A percentile compares a stretch with the other conserved stretches of the same genome.
These are phyloP conservation scores for Taenioides sp. DNA, from an alignment of 2,797 vertebrate species.

Conservation along the genomic window DNA sequence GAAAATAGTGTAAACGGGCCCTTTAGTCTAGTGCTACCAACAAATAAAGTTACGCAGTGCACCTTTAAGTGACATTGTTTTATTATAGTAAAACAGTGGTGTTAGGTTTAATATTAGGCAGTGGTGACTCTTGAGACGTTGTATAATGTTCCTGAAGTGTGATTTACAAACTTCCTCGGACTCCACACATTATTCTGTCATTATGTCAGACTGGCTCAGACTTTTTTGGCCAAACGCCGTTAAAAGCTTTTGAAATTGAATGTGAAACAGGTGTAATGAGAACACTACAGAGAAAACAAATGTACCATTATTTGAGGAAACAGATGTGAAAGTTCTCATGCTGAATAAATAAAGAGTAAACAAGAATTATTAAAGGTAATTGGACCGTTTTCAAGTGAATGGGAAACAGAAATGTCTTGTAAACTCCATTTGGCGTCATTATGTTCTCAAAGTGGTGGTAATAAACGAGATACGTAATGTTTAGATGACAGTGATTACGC, in stretches of 20 bases:
- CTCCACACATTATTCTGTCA: neutral
- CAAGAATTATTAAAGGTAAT: neutral
- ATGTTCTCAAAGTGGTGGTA: neutral
- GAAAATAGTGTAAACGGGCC: no score
- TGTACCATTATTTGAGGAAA: neutral
- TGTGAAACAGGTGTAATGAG: conserved; percentile 1
- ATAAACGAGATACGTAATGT: neutral
- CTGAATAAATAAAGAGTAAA: neutral
- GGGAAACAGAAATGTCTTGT: neutral
- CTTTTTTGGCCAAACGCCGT: no score
- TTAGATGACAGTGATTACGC: neutral
- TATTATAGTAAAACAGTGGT: neutral
- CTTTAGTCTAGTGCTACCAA: neutral
- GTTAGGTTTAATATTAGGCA: neutral
- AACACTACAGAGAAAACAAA: neutral
- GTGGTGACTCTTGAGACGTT: neutral
- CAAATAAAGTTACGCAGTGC: neutral
- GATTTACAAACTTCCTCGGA: neutral
- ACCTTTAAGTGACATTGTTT: neutral
- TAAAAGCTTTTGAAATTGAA: neutral
- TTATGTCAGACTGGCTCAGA: neutral
- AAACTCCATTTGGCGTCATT: neutral
- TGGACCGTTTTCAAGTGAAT: neutral
- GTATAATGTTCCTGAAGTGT: neutral
- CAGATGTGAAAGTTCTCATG: neutral